phyloP scores from a whole-genome alignment of 2,113 vertebrate genomes.

The Danio rerio region DNA sequence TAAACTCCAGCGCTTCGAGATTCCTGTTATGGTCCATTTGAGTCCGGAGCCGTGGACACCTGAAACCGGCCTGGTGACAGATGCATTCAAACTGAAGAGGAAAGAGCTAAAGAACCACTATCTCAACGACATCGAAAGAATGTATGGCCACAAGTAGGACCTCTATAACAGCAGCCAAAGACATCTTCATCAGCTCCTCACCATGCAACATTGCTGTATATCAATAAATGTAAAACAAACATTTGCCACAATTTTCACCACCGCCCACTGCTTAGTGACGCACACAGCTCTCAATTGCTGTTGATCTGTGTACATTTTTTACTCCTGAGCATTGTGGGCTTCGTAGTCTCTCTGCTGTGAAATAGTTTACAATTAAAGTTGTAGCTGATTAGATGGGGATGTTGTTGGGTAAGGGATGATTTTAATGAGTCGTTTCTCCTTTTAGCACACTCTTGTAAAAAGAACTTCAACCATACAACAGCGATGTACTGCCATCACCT shows the following conservation, averaged over 20 bases:
- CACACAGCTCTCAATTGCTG: not conserved
- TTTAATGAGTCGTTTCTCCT: constrained; percentile 20
- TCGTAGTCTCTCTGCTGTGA: constrained; percentile 48
- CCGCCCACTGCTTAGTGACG: constrained; percentile 29
- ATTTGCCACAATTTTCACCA: constrained; percentile 25
- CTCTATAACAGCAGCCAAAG: not conserved
- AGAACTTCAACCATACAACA: constrained; percentile 43
- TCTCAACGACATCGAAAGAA: constrained; percentile 93
- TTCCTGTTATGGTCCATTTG: constrained; percentile 91
- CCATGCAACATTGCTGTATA: constrained; percentile 18
- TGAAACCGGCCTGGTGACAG: constrained; percentile 95
- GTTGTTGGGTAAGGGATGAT: constrained; percentile 2
- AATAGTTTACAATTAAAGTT: constrained; percentile 44
- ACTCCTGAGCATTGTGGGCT: constrained; percentile 17
- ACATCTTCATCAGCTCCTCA: not conserved
- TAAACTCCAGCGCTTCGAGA: constrained; percentile 97
- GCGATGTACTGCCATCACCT: constrained; percentile 64
- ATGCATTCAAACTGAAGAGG: constrained; percentile 97
- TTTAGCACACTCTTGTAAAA: not conserved
- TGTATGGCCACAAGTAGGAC: constrained; percentile 93
- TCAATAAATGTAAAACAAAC: constrained; percentile 31
- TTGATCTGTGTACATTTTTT: constrained; percentile 28
- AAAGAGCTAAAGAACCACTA: constrained; percentile 98
- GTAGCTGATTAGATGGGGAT: constrained; percentile 14
- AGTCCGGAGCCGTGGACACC: constrained; percentile 97